Evolutionary conservation across 2,888 invertebrate genomes (phyloP).

Genomic region (Lissonota sp.): DNA sequence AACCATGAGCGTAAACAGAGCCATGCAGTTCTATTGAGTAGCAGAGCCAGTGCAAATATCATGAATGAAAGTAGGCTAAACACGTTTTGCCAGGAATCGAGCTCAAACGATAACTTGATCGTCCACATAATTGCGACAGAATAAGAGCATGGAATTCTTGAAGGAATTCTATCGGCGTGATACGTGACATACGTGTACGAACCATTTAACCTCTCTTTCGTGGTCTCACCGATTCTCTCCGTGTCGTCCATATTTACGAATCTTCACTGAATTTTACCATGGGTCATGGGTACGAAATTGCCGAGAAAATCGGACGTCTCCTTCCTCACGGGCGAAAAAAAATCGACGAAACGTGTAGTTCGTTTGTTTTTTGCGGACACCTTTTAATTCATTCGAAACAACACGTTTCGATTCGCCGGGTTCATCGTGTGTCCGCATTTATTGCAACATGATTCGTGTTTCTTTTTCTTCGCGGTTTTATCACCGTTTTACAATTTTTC

Average conservation of each 20-base stretch:
- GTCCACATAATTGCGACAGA: too few relatives aligned
- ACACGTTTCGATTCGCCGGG: slow-evolving; percentile 30
- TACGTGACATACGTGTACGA: slow-evolving; percentile 1
- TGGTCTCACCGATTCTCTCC: not conserved
- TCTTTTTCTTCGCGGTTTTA: not conserved
- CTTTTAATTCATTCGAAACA: slow-evolving; percentile 27
- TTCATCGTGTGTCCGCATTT: slow-evolving; percentile 36
- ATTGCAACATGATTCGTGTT: slow-evolving; percentile 8
- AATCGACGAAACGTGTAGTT: not conserved
- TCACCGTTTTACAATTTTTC: not conserved
- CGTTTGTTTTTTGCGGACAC: not conserved
- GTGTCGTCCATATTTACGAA: slow-evolving; percentile 50
- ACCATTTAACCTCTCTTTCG: slow-evolving; percentile 50
- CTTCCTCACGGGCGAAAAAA: too few relatives aligned
- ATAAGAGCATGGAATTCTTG: too few relatives aligned
- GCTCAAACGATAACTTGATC: too few relatives aligned
- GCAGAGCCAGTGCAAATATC: too few relatives aligned
- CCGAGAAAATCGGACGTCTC: not conserved
- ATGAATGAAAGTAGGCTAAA: too few relatives aligned
- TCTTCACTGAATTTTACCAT: slow-evolving; percentile 26
- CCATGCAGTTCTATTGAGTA: too few relatives aligned
- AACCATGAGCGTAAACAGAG: too few relatives aligned
- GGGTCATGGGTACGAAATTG: slow-evolving; percentile 10
- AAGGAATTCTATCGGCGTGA: not conserved
- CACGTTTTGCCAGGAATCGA: too few relatives aligned